Conservation (phyloP, 2,113 vertebrate genomes). For the Ageneiosus marmoratus region DNA sequence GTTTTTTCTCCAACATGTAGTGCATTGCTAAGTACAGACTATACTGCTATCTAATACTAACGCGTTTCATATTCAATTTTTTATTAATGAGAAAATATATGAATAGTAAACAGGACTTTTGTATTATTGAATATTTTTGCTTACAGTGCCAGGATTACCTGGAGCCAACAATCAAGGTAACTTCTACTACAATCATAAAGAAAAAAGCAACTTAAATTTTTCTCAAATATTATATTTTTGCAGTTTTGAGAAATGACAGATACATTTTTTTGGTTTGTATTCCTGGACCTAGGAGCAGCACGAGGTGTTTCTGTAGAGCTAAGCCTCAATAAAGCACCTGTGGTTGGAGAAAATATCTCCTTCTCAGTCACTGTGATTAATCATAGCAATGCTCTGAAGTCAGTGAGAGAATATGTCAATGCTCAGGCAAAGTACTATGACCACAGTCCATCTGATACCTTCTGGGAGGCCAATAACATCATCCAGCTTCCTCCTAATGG, state of each 20-base stretch:
- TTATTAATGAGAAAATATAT: background rate
- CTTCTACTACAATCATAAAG: too few relatives aligned
- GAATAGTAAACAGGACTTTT: background rate
- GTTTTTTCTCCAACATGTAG: background rate
- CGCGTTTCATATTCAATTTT: background rate
- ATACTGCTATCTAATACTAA: background rate
- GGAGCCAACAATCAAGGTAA: background rate
- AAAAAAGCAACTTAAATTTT: too few relatives aligned
- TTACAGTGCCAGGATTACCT: background rate
- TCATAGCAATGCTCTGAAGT: constrained; percentile 49
- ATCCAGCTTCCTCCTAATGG: constrained; percentile 60
- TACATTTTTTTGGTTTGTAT: background rate
- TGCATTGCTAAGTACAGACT: background rate
- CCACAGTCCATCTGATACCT: constrained; percentile 62
- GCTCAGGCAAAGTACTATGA: constrained; percentile 75
- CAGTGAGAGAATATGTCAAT: constrained; percentile 62
- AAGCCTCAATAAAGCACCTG: constrained; percentile 58
- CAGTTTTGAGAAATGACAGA: too few relatives aligned
- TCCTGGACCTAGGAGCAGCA: background rate
- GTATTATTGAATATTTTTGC: background rate
- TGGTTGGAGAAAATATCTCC: constrained; percentile 59
- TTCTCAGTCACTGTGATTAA: constrained; percentile 68
- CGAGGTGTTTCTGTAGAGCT: constrained; percentile 57
- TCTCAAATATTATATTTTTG: too few relatives aligned
- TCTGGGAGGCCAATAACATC: constrained; percentile 65